Base-by-base conservation (phyloP, 1,140 invertebrate species). In the Zaprionus davidi region DNA sequence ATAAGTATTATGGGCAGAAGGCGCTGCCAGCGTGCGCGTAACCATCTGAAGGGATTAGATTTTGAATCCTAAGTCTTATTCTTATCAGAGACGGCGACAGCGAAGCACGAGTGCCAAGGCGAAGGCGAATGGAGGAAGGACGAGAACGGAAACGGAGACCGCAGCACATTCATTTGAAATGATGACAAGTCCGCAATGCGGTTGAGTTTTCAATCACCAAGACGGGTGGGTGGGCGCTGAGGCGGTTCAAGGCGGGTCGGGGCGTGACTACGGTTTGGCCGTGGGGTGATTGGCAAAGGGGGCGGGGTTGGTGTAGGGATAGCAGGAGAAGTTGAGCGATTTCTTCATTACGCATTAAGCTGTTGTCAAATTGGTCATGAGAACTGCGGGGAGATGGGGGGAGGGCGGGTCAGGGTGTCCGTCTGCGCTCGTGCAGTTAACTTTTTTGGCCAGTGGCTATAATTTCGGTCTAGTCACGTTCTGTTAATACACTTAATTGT, bases 311-410 rank as follows among this genome's bases (percentile, higher is more conserved):
- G 44, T 17, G 12, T n/a, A 2, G 20, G n/a, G 2, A 22, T 3
- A 44, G 36, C 49, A 49, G 60, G 41, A 49, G 75, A 87, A 86
- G 66, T 84, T 81, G 73, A 87, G 81, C 76, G 88, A 87, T 87
- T 87, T 87, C 84, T 90, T 87, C 84, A 87, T 87, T 87, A 87
- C 71, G 82, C 81, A 88, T 78, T 84, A 87, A 87, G 83, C 84
- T 87, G 81, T 73, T 73, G 78, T 83, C 76, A 78, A 79, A 82
- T 87, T 87, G 83, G 69, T 68, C 53, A 26, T 60, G 49, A 41
- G n/a, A 46, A 44, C n/a, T 31, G 41, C 34, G 11, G 28, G 17
- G 17, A 31, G 51, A 20, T 9, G 49, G 58, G n/a, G 34, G 66
- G 20, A 0, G 9, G 11, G 26, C 9, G 15, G 51, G 56, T 41